Evolutionary conservation across 2,888 invertebrate species (phyloP).

Genomic region (Caenorhabditis auriculariae): DNA sequence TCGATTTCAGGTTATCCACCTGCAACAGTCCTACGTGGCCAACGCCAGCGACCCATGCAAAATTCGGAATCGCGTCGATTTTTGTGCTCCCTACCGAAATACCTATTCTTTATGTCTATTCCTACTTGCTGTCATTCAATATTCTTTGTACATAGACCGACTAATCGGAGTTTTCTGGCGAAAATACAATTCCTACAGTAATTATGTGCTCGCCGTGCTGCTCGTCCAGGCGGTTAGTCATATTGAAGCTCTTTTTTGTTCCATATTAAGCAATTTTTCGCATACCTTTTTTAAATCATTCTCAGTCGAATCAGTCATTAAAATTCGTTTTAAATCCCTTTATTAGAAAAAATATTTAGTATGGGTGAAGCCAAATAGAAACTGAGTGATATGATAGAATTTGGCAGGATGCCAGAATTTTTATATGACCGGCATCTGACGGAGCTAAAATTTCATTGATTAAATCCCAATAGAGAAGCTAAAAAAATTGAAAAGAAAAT

Average conservation of each 20-base stretch:
- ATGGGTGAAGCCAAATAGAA: too few relatives aligned
- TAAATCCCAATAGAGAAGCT: too few relatives aligned
- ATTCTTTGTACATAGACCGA: slow-evolving; percentile 19
- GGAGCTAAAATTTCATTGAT: too few relatives aligned
- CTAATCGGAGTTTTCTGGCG: slow-evolving; percentile 11
- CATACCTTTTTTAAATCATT: too few relatives aligned
- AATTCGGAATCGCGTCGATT: slow-evolving; percentile 16
- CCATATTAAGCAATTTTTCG: too few relatives aligned
- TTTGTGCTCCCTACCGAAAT: slow-evolving; percentile 23
- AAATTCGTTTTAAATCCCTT: too few relatives aligned
- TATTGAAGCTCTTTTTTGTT: background rate
- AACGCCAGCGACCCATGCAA: slow-evolving; percentile 6
- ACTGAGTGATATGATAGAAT: too few relatives aligned
- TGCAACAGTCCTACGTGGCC: slow-evolving; percentile 7
- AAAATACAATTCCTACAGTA: slow-evolving; percentile 11
- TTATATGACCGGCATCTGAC: too few relatives aligned
- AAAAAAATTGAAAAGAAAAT: too few relatives aligned
- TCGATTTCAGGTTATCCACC: slow-evolving; percentile 20
- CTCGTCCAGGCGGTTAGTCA: slow-evolving; percentile 12
- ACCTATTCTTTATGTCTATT: slow-evolving; percentile 15
- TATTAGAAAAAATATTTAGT: too few relatives aligned
- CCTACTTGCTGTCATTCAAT: slow-evolving; percentile 10
- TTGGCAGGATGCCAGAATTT: too few relatives aligned
- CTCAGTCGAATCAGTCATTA: too few relatives aligned
- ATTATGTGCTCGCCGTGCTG: slow-evolving; percentile 2